Evolutionary conservation across 1,140 invertebrate genomes (phyloP).

Genomic region (Ephestia elutella): DNA sequence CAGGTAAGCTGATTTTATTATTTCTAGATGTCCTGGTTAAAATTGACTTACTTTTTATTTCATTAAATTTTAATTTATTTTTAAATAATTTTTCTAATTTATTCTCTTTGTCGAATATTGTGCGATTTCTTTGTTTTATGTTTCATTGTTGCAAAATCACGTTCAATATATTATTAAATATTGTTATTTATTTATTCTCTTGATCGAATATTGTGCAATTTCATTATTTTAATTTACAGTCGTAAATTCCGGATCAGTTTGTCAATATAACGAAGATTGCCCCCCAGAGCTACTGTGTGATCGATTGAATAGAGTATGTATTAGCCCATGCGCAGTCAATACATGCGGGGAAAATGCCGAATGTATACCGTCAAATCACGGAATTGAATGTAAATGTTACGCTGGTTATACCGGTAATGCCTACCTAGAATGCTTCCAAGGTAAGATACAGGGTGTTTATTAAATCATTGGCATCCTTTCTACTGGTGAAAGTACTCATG

Average conservation of each 20-base stretch:
- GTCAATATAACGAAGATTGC: slow-evolving; percentile 93
- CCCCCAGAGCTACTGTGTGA: slow-evolving; percentile 87
- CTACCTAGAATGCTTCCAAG: slow-evolving; percentile 80
- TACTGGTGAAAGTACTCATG: no score
- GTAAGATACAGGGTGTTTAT: slow-evolving; percentile 72
- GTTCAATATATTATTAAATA: no score
- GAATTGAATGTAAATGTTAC: slow-evolving; percentile 85
- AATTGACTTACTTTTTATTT: no score
- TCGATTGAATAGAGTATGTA: slow-evolving; percentile 85
- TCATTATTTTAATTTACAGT: slow-evolving; percentile 68
- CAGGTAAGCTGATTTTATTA: slow-evolving; percentile 83
- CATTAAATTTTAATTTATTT: no score
- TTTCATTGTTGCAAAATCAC: no score
- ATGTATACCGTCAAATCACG: slow-evolving; percentile 85
- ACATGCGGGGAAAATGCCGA: slow-evolving; percentile 89
- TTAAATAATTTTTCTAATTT: no score
- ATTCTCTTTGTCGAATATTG: no score
- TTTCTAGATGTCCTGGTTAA: no score
- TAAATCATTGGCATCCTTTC: no score
- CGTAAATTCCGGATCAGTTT: slow-evolving; percentile 80
- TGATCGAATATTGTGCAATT: no score
- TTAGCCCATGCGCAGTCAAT: slow-evolving; percentile 87
- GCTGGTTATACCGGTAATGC: slow-evolving; percentile 86
- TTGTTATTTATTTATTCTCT: no score
- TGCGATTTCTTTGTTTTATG: no score